phyloP scores from a whole-genome alignment of 2,113 vertebrate species.

The Taurulus bubalis region DNA sequence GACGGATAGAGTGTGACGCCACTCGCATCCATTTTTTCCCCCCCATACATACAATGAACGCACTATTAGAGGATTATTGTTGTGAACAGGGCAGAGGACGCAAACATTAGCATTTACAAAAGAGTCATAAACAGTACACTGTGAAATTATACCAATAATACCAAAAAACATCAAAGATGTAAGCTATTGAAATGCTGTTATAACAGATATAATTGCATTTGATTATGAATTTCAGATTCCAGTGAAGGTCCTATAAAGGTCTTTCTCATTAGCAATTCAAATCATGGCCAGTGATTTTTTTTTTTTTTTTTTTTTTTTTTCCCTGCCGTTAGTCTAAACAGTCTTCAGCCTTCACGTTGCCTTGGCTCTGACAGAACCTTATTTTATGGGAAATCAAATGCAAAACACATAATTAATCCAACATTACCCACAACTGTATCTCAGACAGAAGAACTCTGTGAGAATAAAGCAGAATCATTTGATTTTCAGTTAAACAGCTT shows the following conservation, averaged over 20 bases:
- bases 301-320: constrained; percentile 29
- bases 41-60: constrained; percentile 54
- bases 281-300: constrained; percentile 54
- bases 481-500: constrained; percentile 48
- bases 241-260: constrained; percentile 43
- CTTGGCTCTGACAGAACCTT: constrained; percentile 57
- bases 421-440: constrained; percentile 53
- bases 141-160: constrained; percentile 44
- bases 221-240: constrained; percentile 46
- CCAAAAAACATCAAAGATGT: constrained; percentile 24
- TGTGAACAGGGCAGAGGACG: constrained; percentile 63
- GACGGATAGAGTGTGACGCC: constrained; percentile 40
- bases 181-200: constrained; percentile 17
- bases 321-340: constrained; percentile 20
- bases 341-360: constrained; percentile 25
- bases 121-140: constrained; percentile 56
- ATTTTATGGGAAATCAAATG: constrained; percentile 65
- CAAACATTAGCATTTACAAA: constrained; percentile 63
- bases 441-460: constrained; percentile 44
- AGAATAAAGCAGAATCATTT: constrained; percentile 55
- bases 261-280: constrained; percentile 68
- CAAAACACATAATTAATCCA: constrained; percentile 59
- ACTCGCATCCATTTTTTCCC: constrained; percentile 52
- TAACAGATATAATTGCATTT: constrained; percentile 17
- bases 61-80: constrained; percentile 60